phyloP scores from a whole-genome alignment of 2,797 vertebrate genomes.

The Artibeus jamaicensis region DNA sequence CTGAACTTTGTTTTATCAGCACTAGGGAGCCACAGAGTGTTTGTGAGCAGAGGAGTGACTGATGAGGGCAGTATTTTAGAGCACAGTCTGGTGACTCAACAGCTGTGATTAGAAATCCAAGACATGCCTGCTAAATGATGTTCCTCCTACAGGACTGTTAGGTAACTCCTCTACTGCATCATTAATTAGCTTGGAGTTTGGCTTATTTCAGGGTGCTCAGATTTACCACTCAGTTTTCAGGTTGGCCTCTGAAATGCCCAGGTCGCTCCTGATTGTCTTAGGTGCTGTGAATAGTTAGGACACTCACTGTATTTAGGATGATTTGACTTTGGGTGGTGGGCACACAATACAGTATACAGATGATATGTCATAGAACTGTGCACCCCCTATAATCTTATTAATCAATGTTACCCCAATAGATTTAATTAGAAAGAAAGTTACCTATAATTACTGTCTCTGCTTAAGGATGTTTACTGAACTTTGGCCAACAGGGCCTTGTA shows the following conservation, averaged over 20 bases:
- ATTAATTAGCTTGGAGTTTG: not conserved
- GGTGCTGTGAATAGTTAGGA: not conserved
- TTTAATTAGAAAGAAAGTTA: not conserved
- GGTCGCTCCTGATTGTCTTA: not conserved
- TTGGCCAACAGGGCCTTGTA: not conserved
- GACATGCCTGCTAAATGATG: not conserved
- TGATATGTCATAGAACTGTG: not conserved
- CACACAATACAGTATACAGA: not conserved
- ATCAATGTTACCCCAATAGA: not conserved
- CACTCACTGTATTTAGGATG: not conserved
- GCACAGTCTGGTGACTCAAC: not conserved
- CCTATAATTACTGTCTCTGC: not conserved
- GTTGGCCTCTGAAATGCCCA: not conserved
- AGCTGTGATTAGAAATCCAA: not conserved
- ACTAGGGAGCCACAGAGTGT: not conserved
- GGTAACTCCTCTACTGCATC: not conserved
- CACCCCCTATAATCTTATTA: not conserved
- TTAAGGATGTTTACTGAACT: constrained; percentile 49
- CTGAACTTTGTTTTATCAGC: not conserved
- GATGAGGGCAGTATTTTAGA: not conserved
- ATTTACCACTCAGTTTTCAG: not conserved
- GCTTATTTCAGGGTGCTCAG: not conserved
- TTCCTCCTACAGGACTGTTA: not conserved
- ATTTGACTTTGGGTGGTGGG: not conserved
- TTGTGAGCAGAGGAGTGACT: not conserved